Evolutionary conservation across 2,113 vertebrate genomes (phyloP).

Genomic region (Orcinus orca): DNA sequence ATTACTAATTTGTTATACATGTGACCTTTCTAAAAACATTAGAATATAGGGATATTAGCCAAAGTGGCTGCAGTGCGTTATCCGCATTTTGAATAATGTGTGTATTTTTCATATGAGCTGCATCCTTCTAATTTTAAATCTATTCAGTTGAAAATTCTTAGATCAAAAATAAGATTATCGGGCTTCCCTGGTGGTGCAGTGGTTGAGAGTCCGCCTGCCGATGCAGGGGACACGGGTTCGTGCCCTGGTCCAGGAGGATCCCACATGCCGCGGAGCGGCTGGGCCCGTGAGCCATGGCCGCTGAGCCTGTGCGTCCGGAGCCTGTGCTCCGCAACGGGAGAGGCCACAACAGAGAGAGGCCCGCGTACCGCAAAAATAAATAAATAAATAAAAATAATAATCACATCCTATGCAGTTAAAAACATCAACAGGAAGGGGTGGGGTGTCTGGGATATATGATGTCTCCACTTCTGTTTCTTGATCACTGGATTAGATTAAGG

Average conservation of each 20-base stretch:
- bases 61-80: background rate
- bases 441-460: background rate
- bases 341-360: too few species aligned
- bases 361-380: too few species aligned
- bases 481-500: background rate
- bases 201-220: too few species aligned
- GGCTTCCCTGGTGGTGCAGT: too few species aligned
- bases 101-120: background rate
- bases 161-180: background rate
- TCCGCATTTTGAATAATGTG: background rate
- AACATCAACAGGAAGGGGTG: background rate
- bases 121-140: slow-evolving; percentile 30
- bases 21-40: background rate
- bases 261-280: too few species aligned
- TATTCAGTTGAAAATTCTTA: slow-evolving; percentile 1
- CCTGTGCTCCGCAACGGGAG: too few species aligned
- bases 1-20: background rate
- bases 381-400: background rate
- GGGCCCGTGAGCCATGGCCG: too few species aligned
- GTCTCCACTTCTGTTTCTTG: background rate
- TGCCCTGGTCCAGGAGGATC: too few species aligned
- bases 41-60: background rate
- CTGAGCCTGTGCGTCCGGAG: too few species aligned
- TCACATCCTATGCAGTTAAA: background rate
- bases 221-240: too few species aligned